phyloP scores from a whole-genome alignment of 2,113 vertebrate species.

The Athene cunicularia region DNA sequence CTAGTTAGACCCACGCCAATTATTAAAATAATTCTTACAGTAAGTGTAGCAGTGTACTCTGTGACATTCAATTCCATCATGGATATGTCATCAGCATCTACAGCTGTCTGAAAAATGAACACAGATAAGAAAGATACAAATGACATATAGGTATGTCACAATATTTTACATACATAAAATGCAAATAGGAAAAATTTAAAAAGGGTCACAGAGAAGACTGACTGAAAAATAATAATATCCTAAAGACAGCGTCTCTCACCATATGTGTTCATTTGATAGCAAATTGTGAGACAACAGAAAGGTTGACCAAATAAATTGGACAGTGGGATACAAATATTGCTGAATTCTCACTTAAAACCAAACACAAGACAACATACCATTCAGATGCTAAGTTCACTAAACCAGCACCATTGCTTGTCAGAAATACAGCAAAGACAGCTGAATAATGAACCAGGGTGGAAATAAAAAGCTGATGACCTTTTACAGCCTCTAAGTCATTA shows the following conservation, averaged over 20 bases:
- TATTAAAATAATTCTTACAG: slow-evolving; percentile 65
- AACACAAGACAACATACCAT: not conserved
- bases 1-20: not conserved
- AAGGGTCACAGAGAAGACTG: not conserved
- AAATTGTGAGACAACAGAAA: not conserved
- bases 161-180: not conserved
- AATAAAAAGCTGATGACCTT: not conserved
- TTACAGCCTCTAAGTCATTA: not conserved
- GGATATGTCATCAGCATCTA: slow-evolving; percentile 76
- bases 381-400: not conserved
- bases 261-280: not conserved
- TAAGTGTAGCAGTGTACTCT: slow-evolving; percentile 47
- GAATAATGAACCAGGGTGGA: not conserved
- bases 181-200: not conserved
- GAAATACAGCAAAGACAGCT: not conserved
- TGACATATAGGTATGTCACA: not conserved
- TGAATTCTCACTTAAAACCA: not conserved
- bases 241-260: not conserved
- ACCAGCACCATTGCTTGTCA: not conserved
- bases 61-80: slow-evolving; percentile 73
- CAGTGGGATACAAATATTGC: not conserved
- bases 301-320: not conserved
- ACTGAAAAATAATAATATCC: not conserved
- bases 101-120: slow-evolving; percentile 68
- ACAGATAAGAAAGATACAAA: not conserved